Evolutionary conservation across 2,113 vertebrate species (phyloP), one percentile per base, ranked within the genome.

Genomic region (Pteropus alecto): DNA sequence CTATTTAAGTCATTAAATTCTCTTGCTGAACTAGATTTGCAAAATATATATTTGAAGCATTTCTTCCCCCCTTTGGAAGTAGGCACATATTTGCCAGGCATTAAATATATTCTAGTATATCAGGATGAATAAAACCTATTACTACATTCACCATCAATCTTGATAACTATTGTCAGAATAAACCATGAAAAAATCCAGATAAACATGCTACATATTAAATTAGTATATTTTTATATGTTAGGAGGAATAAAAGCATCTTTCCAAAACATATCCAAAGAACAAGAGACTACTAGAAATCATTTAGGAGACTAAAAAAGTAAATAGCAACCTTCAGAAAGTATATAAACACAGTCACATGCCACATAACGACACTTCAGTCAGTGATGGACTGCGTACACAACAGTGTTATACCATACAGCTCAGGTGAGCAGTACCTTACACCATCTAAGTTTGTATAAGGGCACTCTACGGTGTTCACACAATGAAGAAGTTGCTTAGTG

Each of bases 81-180:
- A 22, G 73, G 58, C 12, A 87, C 7, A 4, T 60, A 76, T 92
- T 67, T 96, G 22, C 22, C n/a, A 93, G 43, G n/a, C 24, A 89
- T 33, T 77, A 89, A 88, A 83, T 26, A 60, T 88, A 93, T 41
- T 88, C 26, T 38, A 76, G 24, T 38, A 30, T 48, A 70, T 60
- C 68, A 77, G 26, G 19, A 58, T 60, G 16, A 93, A 74, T 67
- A 82, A 38, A 67, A 56, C 7, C 76, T 7, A 79, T 71, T 71
- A 22, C 73, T 79, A 56, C 9, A 84, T 84, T 54, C 5, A 41
- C 4, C 51, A 82, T 60, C 26, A 67, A 76, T 76, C 67, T 93
- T 76, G n/a, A 88, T 13, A 30, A 35, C 33, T 21, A 61, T 51
- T 83, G 83, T 24, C 68, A 88, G 60, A 83, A 76, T 83, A 51